These are phyloP conservation scores for Lynx canadensis DNA, from an alignment of 2,113 vertebrate genomes.

Conservation along the genomic window DNA sequence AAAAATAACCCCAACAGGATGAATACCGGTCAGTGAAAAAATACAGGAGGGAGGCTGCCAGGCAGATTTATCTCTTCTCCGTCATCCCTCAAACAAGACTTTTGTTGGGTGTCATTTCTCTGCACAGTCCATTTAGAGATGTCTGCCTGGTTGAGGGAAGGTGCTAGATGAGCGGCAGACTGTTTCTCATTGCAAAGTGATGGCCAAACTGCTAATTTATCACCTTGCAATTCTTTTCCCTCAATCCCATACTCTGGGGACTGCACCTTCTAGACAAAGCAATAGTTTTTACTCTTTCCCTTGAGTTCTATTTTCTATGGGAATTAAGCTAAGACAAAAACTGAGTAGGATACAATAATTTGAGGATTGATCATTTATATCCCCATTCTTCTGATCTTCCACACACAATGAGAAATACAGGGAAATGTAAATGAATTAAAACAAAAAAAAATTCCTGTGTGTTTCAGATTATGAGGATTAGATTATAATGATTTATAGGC, in stretches of 20 bases:
- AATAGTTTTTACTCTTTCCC: not conserved
- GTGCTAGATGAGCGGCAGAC: fast-evolving
- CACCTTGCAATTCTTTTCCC: not conserved
- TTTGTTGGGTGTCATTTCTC: fast-evolving
- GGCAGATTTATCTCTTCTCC: fast-evolving
- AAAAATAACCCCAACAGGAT: too few relatives aligned
- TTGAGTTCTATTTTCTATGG: not conserved
- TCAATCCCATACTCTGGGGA: not conserved
- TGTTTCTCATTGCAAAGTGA: not conserved
- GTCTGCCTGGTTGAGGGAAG: fast-evolving
- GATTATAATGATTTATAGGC: not conserved
- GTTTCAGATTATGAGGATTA: not conserved
- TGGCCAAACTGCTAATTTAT: fast-evolving
- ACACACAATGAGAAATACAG: not conserved
- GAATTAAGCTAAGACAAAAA: not conserved
- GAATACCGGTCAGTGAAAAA: not conserved
- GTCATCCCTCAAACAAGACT: too few relatives aligned
- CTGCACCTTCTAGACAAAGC: not conserved
- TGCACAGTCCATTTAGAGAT: fast-evolving
- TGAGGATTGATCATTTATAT: fast-evolving
- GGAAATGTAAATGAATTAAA: not conserved
- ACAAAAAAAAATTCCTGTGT: not conserved
- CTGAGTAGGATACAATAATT: not conserved
- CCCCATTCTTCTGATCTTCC: not conserved
- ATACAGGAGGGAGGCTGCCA: fast-evolving